Conservation (phyloP, 2,797 vertebrate species). For the Rhincodon typus region DNA sequence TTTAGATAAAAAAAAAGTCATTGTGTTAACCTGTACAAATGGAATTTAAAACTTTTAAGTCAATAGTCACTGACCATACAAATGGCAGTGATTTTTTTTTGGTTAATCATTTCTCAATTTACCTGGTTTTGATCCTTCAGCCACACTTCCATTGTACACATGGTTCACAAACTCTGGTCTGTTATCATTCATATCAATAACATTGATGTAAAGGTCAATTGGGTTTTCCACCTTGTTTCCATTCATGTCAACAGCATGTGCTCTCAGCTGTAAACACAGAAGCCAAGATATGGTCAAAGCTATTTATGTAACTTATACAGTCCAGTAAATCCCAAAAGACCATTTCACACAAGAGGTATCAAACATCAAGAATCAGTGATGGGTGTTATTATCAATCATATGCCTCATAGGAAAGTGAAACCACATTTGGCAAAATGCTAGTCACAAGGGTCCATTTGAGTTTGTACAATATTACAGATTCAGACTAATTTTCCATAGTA, state of each 20-base stretch:
- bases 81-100: neutral
- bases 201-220: slow-evolving; percentile 91
- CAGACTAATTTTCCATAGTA: neutral
- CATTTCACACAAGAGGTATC: slow-evolving; percentile 28
- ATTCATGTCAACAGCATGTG: slow-evolving; percentile 92
- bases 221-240: slow-evolving; percentile 94
- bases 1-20: too few species aligned
- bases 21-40: neutral
- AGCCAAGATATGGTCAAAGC: slow-evolving; percentile 34
- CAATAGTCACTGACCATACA: neutral
- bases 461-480: neutral
- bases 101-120: slow-evolving; percentile 34
- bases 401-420: slow-evolving; percentile 3
- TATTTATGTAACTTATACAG: slow-evolving; percentile 27
- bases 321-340: slow-evolving; percentile 23
- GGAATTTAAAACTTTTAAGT: neutral
- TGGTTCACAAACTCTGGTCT: slow-evolving; percentile 84
- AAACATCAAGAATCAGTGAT: slow-evolving; percentile 26
- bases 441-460: neutral
- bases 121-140: slow-evolving; percentile 92
- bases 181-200: slow-evolving; percentile 95
- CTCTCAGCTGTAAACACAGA: slow-evolving; percentile 69
- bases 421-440: neutral
- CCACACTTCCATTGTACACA: slow-evolving; percentile 88
- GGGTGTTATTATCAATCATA: slow-evolving; percentile 27